Conservation (phyloP, 2,888 invertebrate genomes). For the Volucella bombylans region DNA sequence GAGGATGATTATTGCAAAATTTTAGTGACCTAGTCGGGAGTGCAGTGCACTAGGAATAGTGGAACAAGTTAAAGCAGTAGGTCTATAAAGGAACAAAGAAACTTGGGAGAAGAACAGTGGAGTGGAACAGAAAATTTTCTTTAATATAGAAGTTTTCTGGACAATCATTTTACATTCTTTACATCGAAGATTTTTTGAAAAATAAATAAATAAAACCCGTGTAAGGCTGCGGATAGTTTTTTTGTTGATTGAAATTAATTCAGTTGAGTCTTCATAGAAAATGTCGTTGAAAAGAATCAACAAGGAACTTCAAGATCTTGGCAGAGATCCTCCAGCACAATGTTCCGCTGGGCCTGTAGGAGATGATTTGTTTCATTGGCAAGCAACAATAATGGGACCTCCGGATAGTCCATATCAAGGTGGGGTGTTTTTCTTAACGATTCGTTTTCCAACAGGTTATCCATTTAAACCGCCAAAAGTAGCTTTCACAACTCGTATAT, state of each 20-base stretch:
- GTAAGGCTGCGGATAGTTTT: slow-evolving; percentile 51
- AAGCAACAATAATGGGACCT: too few species aligned
- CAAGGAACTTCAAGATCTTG: slow-evolving; percentile 99
- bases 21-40: slow-evolving; percentile 56
- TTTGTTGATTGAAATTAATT: slow-evolving; percentile 59
- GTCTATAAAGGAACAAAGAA: slow-evolving; percentile 68
- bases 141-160: slow-evolving; percentile 67
- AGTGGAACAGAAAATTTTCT: slow-evolving; percentile 73
- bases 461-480: slow-evolving; percentile 99
- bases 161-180: slow-evolving; percentile 65
- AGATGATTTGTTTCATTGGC: slow-evolving; percentile 87
- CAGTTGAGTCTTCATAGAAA: slow-evolving; percentile 80
- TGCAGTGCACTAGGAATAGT: slow-evolving; percentile 62
- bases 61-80: slow-evolving; percentile 63
- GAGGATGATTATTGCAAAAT: slow-evolving; percentile 46
- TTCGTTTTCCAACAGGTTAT: slow-evolving; percentile 99
- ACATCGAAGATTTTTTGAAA: slow-evolving; percentile 61
- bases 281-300: slow-evolving; percentile 99
- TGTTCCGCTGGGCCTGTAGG: slow-evolving; percentile 99
- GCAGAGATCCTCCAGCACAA: slow-evolving; percentile 99
- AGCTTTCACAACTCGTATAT: slow-evolving; percentile 99
- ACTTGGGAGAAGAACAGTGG: slow-evolving; percentile 61
- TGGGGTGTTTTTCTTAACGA: slow-evolving; percentile 99
- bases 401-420: slow-evolving; percentile 98
- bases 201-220: slow-evolving; percentile 55